Evolutionary conservation across 2,797 vertebrate species (phyloP).

Genomic region (Allobates femoralis): DNA sequence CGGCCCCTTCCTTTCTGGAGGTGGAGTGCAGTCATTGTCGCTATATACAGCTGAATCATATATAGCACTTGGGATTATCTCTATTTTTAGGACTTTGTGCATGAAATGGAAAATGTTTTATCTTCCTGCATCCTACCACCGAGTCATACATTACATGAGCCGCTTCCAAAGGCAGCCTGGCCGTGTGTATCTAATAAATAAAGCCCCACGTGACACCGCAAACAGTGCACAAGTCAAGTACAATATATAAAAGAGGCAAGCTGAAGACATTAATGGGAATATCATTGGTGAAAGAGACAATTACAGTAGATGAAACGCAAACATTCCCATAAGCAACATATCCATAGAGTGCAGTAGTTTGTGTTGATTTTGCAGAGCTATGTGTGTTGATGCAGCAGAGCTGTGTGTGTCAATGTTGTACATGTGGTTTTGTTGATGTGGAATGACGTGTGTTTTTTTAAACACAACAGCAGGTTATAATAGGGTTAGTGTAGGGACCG

Average conservation of each 20-base stretch:
- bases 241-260: not conserved
- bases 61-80: not conserved
- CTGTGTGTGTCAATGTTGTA: no score
- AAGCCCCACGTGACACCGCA: not conserved
- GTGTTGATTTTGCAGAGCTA: not conserved
- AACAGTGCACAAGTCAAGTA: not conserved
- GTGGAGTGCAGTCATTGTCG: not conserved
- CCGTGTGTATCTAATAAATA: not conserved
- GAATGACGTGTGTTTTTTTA: no score
- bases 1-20: not conserved
- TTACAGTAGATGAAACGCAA: not conserved
- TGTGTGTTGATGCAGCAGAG: no score
- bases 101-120: slow-evolving; percentile 3
- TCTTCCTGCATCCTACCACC: not conserved
- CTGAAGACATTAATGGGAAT: not conserved
- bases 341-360: not conserved
- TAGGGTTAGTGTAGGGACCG: no score
- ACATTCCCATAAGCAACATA: not conserved
- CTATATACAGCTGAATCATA: slow-evolving; percentile 16
- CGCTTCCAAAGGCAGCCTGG: not conserved
- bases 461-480: no score
- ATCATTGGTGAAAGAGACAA: not conserved
- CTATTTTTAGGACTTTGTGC: slow-evolving; percentile 22
- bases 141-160: not conserved
- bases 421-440: no score